Evolutionary conservation across 2,797 vertebrate genomes (phyloP), one percentile per base, ranked within the genome.

Genomic region (Rhadinocentrus ornatus): DNA sequence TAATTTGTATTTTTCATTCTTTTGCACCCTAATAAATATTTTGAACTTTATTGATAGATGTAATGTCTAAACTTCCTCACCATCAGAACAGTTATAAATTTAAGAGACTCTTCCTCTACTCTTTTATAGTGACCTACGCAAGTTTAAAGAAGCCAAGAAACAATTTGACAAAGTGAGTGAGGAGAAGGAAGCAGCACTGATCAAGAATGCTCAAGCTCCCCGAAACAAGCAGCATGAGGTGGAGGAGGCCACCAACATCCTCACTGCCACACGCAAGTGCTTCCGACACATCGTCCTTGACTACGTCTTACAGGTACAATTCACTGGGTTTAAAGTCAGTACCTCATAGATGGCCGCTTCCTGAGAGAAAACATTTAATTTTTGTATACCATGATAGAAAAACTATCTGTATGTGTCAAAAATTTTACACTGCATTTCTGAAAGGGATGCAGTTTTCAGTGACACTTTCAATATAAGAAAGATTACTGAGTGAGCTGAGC

Each of bases 131-230:
- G 98, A 99, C 92, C 93, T 99, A 61, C 95, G 96, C 59, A 98
- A 95, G 92, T 99, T 99, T 82, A 99, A 99, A 93, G 97, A 99
- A 82, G 95, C 96, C 32, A 99, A 99, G 91, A 99, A 99, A 76
- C 97, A 98, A 29, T 99, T 99, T 88, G 98, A 99, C 92, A 99
- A 98, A 91, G 97, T 98, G 82, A 99, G 97, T 8, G 98, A 99
- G 86, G 98, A 99, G 84, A 99, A 99, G 86, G 98, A 99, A 77
- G 96, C 95, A 0, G 97, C 98, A 0, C 88, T 99, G 27, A 96
- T 94, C 34, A 99, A 97, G 89, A 99, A 99, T 3, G 97, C 97
- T 11, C 97, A 99, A 88, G 96, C 96, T 26, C 96, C 96, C 18
- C 96, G 97, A 80, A 98, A 97, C 89, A 99, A 99, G 67, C 97